A percentile compares a stretch with the other conserved stretches of the same genome.
Evolutionary conservation across 2,113 vertebrate genomes (phyloP).

Genomic region (Mormyrus iriodes): DNA sequence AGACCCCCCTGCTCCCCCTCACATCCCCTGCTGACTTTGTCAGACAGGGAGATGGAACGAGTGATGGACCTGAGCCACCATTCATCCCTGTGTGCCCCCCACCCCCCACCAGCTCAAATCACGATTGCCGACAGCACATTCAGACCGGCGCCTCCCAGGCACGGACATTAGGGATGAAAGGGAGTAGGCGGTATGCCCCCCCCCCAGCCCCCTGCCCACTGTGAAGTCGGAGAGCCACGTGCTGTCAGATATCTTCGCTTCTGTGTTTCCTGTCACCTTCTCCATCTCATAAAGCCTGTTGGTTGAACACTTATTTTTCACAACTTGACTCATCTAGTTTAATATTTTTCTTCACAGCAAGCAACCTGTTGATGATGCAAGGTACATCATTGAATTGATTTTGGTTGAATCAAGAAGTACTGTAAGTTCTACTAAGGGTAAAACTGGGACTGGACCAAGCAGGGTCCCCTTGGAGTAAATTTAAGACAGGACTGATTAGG

Average conservation of each 20-base stretch:
- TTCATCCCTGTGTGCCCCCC: background rate
- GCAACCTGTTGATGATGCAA: background rate
- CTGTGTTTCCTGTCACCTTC: background rate
- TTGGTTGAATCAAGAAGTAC: background rate
- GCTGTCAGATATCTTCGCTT: background rate
- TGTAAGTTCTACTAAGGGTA: background rate
- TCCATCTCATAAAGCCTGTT: background rate
- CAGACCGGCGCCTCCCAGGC: slow-evolving; percentile 9
- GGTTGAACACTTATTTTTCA: background rate
- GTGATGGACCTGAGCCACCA: slow-evolving; percentile 12
- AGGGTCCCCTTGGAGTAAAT: background rate
- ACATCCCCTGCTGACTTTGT: background rate
- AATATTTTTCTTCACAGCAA: background rate
- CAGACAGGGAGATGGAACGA: background rate
- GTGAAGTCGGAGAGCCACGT: background rate
- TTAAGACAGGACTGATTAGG: background rate
- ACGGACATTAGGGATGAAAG: slow-evolving; percentile 8
- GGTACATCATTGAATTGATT: background rate
- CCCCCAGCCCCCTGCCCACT: background rate
- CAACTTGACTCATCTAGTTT: background rate
- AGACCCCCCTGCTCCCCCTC: slow-evolving; percentile 7
- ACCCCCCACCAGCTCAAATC: background rate
- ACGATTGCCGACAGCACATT: background rate
- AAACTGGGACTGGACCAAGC: background rate
- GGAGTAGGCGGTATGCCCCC: background rate